These are phyloP conservation scores for Melieria crassipennis DNA, from an alignment of 2,888 invertebrate species.

Conservation along the genomic window DNA sequence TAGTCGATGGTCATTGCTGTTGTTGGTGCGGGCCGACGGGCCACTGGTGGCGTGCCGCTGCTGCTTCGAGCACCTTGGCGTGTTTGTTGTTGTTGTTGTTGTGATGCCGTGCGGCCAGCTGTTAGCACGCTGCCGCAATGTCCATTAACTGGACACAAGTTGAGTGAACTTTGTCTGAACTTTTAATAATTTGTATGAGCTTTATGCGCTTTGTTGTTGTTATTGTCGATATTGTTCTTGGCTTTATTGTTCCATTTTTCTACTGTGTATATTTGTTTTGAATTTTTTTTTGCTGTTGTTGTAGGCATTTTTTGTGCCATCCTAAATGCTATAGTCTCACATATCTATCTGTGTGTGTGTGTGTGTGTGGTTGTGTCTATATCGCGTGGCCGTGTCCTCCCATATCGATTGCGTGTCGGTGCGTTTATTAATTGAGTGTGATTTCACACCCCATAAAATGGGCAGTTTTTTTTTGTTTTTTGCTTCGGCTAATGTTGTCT, in stretches of 20 bases:
- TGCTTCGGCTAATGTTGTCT: no score
- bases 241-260: no score
- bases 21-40: background rate
- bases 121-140: constrained; percentile 2
- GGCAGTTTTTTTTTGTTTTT: background rate
- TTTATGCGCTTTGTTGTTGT: constrained; percentile 3
- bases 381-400: background rate
- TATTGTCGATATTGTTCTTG: no score
- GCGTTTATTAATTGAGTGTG: constrained; percentile 30
- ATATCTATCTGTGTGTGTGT: background rate
- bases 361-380: background rate
- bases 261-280: background rate
- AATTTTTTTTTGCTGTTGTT: background rate
- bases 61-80: background rate
- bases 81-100: background rate
- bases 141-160: constrained; percentile 32
- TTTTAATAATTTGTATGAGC: constrained; percentile 21
- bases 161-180: constrained; percentile 32
- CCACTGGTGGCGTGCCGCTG: background rate
- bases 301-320: no score
- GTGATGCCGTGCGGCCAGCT: background rate
- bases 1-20: background rate
- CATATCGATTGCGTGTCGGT: constrained; percentile 27
- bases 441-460: constrained; percentile 31
- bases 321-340: background rate